phyloP scores from a whole-genome alignment of 1,140 invertebrate species.

The Drosophila melanogaster region Release_6_plus_ISO1_MT NT_033777.3:8295501-8296000 shows the following conservation, averaged over 20 bases:
- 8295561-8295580: background rate
- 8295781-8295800: conserved; percentile 84
- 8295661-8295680: conserved; percentile 25
- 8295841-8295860: conserved; percentile 80
- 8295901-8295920: conserved; percentile 3
- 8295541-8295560: background rate
- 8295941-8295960: conserved; percentile 66
- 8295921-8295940: conserved; percentile 30
- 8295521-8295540: background rate
- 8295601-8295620: conserved; percentile 75
- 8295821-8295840: conserved; percentile 83
- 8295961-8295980: conserved; percentile 71
- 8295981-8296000: conserved; percentile 66
- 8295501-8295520: background rate
- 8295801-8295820: conserved; percentile 85
- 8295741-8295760: conserved; percentile 79
- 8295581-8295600: conserved; percentile 24
- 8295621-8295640: conserved; percentile 79
- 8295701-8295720: conserved; percentile 75
- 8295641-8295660: conserved; percentile 71
- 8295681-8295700: conserved; percentile 19
- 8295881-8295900: conserved; percentile 18
- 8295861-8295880: conserved; percentile 63
- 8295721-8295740: conserved; percentile 73
- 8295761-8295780: conserved; percentile 81